Base-by-base conservation (phyloP, 2,888 invertebrate species). In the Merodon equestris region DNA sequence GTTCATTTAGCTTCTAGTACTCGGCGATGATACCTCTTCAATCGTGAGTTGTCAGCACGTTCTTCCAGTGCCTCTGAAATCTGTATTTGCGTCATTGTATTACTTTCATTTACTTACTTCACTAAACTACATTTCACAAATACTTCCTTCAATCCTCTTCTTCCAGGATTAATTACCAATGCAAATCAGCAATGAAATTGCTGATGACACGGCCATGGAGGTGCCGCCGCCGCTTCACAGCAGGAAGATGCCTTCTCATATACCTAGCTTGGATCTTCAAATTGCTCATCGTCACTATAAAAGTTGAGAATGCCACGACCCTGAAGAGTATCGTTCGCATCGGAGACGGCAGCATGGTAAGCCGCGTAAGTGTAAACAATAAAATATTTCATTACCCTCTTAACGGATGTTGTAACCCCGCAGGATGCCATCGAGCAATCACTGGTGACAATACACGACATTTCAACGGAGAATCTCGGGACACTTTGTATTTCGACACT, bases 381-480 rank as follows among this genome's bases (percentile, higher is more conserved):
- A 9, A 13, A 27, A n/a, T 44, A 13, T 13, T 27, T 50, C n/a
- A n/a, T n/a, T n/a, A n/a, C n/a, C n/a, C n/a, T n/a, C n/a, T n/a
- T n/a, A 27, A 27, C 7, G 27, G 7, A 27, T 51, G 10, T 10
- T 18, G 1, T 48, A 19, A 42, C 36, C n/a, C 61, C 54, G n/a
- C 85, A 91, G 92, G 91, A 91, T 85, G 91, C 91, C 85, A 89
- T 93, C 84, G 93, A 94, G 84, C 91, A 92, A 47, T 93, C 94
- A 1, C 89, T 95, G 84, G 92, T 93, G 79, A 91, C 93, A 76
- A 93, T 95, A 83, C 94, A 95, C 89, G 94, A 94, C 82, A 93
- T 94, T 82, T 92, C 93, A 40, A 92, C 92, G 10, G 92, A 92
- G 82, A 94, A 93, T 82, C 91, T 93, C 70, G 94, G 94, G 10